Conservation (phyloP, 2,113 vertebrate genomes). For the Cavia porcellus region DNA sequence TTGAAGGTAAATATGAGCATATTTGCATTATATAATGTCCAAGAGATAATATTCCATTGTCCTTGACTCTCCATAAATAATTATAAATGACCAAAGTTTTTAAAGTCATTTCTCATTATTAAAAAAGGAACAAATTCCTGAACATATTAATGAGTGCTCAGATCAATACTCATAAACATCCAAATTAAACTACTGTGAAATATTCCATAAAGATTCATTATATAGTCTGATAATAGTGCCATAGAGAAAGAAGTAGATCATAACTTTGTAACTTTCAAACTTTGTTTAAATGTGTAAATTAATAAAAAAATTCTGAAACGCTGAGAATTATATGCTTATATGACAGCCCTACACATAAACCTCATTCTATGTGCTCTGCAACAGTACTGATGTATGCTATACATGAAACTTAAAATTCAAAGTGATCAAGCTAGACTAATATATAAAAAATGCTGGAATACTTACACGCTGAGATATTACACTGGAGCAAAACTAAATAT, state of each 20-base stretch:
- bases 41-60: not conserved
- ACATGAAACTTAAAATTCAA: not conserved
- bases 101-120: not conserved
- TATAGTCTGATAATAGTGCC: not conserved
- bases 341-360: not conserved
- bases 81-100: not conserved
- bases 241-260: not conserved
- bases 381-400: not conserved
- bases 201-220: not conserved
- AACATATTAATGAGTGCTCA: not conserved
- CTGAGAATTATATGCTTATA: not conserved
- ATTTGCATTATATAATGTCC: not conserved
- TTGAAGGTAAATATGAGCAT: not conserved
- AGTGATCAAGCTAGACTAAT: not conserved
- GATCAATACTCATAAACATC: not conserved
- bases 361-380: not conserved
- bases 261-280: not conserved
- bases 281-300: not conserved
- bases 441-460: not conserved
- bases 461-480: not conserved
- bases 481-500: not conserved
- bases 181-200: not conserved
- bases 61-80: not conserved
- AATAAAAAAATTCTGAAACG: not conserved
- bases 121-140: not conserved